Evolutionary conservation across 2,113 vertebrate species (phyloP).

Genomic region (Engraulis encrasicolus): DNA sequence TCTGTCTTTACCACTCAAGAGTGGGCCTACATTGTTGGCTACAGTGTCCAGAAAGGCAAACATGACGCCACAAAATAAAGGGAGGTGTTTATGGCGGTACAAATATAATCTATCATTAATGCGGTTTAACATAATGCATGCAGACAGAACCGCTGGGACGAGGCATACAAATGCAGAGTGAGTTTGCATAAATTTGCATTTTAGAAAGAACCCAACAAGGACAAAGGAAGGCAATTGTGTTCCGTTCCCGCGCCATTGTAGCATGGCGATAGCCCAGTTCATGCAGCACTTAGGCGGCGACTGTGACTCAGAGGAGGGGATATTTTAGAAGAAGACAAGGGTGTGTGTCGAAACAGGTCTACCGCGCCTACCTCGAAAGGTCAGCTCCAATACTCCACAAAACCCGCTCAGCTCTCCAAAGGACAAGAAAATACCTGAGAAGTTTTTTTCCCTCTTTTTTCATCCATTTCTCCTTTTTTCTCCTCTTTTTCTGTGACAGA

Average conservation of each 20-base stretch:
- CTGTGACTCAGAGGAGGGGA: background rate
- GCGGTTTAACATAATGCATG: conserved; percentile 50
- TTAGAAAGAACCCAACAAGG: conserved; percentile 61
- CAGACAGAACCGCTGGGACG: conserved; percentile 56
- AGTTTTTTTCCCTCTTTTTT: too few relatives aligned
- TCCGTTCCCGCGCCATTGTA: conserved; percentile 39
- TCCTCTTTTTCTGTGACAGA: background rate
- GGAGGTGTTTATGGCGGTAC: conserved; percentile 44
- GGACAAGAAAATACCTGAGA: background rate
- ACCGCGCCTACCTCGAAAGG: background rate
- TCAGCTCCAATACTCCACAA: background rate
- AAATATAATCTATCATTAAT: conserved; percentile 61
- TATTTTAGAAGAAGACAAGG: background rate
- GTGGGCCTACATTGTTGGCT: conserved; percentile 16
- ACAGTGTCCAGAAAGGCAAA: conserved; percentile 20
- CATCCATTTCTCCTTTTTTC: too few relatives aligned
- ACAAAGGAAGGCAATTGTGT: conserved; percentile 56
- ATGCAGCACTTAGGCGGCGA: background rate
- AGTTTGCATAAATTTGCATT: conserved; percentile 69
- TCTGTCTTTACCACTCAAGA: background rate
- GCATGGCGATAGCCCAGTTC: background rate
- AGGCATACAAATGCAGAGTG: conserved; percentile 59
- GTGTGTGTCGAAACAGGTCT: background rate
- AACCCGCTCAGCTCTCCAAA: background rate
- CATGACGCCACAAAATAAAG: conserved; percentile 36